Conservation (phyloP, 2,113 vertebrate species). For the Mellivora capensis region DNA sequence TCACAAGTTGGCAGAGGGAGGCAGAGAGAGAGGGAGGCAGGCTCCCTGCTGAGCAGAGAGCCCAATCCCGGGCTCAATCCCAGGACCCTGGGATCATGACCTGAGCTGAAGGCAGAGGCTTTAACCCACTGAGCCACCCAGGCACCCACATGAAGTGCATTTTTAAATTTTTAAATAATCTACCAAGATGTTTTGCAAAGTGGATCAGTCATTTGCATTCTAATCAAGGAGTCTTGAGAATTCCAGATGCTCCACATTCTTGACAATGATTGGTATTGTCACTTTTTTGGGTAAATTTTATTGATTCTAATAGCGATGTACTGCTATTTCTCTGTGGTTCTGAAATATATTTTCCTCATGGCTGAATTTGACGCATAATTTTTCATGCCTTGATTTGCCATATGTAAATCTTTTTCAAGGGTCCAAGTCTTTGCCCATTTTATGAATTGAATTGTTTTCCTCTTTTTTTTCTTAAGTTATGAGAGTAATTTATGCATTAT, state of each 20-base stretch:
- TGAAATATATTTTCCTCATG: not conserved
- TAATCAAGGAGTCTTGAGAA: not conserved
- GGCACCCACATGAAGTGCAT: not conserved
- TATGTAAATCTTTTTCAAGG: not conserved
- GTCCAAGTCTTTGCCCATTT: not conserved
- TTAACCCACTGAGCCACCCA: too few relatives aligned
- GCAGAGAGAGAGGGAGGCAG: too few relatives aligned
- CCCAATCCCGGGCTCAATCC: too few relatives aligned
- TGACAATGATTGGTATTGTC: not conserved
- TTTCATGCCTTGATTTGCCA: not conserved
- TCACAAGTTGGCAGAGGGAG: too few relatives aligned
- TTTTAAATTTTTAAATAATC: not conserved
- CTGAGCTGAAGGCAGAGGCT: too few relatives aligned
- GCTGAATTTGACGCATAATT: not conserved
- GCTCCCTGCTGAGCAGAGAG: too few relatives aligned
- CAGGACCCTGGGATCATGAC: too few relatives aligned
- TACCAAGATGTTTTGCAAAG: not conserved
- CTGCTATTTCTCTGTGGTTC: not conserved
- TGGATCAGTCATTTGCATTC: not conserved
- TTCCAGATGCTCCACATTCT: not conserved
- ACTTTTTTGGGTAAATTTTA: not conserved
- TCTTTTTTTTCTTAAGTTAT: not conserved
- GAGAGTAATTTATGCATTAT: not conserved
- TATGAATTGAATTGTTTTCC: not conserved
- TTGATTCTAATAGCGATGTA: not conserved